These are phyloP conservation scores for Gnathonemus longibarbis DNA, from an alignment of 2,113 vertebrate species.

Conservation along the genomic window DNA sequence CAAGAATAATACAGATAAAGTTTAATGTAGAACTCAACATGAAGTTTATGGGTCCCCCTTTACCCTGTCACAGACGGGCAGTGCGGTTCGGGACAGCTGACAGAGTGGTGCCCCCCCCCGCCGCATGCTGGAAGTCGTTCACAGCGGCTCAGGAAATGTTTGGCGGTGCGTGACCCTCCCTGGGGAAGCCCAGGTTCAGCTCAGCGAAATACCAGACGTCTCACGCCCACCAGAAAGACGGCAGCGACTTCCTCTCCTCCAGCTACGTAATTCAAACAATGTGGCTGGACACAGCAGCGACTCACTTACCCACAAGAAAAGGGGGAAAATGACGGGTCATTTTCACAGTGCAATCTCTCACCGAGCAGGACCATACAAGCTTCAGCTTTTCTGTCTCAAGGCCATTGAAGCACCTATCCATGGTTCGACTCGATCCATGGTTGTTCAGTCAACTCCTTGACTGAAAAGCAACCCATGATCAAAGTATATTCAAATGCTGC, in stretches of 20 bases:
- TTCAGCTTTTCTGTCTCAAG: neutral
- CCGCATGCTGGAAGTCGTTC: conserved; percentile 22
- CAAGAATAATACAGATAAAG: neutral
- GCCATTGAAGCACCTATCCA: neutral
- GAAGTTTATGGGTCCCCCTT: neutral
- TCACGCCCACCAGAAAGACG: conserved; percentile 52
- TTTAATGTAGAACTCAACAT: neutral
- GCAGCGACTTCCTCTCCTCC: conserved; percentile 50
- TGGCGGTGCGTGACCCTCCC: conserved; percentile 56
- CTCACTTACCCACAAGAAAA: neutral
- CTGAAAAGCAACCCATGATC: neutral
- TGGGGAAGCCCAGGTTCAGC: conserved; percentile 53
- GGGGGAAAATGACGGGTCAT: neutral
- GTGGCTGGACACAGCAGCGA: conserved; percentile 50
- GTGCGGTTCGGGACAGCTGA: neutral
- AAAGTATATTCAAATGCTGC: neutral
- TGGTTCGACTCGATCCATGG: neutral
- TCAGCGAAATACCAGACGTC: conserved; percentile 58
- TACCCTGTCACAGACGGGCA: neutral
- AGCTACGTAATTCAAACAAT: conserved; percentile 57
- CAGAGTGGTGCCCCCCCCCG: neutral
- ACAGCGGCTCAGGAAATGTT: conserved; percentile 67
- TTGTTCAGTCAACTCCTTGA: neutral
- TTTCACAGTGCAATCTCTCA: neutral
- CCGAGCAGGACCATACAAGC: too few species aligned